A percentile compares a stretch with the other conserved stretches of the same genome.
Evolutionary conservation across 2,113 vertebrate genomes (phyloP).

Genomic region (Peromyscus polionotus): DNA sequence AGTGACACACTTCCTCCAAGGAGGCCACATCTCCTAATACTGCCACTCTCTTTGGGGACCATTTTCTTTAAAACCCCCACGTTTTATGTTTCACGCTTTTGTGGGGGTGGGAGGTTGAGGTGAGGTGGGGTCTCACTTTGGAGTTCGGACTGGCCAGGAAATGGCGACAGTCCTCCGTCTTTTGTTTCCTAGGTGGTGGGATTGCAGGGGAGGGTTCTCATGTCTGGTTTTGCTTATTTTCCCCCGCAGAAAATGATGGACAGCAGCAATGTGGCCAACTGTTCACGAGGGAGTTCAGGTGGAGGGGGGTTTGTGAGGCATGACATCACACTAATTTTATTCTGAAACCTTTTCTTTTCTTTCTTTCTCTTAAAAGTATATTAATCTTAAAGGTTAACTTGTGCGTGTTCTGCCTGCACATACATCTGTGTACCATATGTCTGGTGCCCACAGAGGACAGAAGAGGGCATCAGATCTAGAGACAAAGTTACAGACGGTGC

Average conservation of each 20-base stretch:
- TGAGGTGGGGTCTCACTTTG: background rate
- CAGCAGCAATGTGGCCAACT: background rate
- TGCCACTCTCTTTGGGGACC: background rate
- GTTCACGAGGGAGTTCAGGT: background rate
- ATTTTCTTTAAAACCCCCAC: background rate
- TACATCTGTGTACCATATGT: background rate
- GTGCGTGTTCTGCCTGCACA: background rate
- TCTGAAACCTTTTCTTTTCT: background rate
- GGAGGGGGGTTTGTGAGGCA: no score
- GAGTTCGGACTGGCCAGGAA: background rate
- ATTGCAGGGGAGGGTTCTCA: no score
- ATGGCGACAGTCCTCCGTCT: no score
- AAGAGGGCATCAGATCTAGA: background rate
- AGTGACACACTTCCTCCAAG: background rate
- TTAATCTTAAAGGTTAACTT: background rate
- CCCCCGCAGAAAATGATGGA: background rate
- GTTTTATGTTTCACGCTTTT: background rate
- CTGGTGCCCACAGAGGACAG: background rate
- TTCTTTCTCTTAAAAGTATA: background rate
- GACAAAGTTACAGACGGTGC: background rate
- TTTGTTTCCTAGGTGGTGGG: background rate
- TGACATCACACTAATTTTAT: no score
- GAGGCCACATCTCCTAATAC: background rate
- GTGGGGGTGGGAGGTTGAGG: background rate
- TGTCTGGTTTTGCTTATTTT: background rate